Percentiles rank a stretch among this genome's conserved stretches.
Conservation (phyloP, 2,888 invertebrate genomes). For the Netelia virgata region DNA sequence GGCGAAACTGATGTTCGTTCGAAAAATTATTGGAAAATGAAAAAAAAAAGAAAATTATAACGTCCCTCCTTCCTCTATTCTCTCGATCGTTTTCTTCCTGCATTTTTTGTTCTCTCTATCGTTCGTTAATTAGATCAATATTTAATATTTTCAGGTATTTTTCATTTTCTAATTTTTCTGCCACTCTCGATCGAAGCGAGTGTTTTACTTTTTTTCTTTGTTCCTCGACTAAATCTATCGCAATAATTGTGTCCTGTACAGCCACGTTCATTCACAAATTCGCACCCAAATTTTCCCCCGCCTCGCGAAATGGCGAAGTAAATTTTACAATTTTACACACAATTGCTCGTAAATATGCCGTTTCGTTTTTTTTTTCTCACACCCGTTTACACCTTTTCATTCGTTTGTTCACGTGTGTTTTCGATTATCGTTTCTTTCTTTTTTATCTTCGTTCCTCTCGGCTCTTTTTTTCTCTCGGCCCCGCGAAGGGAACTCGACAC, state of each 20-base stretch:
- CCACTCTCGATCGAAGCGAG: slow-evolving; percentile 42
- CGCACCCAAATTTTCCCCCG: slow-evolving; percentile 75
- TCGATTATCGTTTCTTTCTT: slow-evolving; percentile 12
- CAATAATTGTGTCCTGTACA: slow-evolving; percentile 66
- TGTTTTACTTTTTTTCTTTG: neutral
- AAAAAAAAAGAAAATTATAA: slow-evolving; percentile 14
- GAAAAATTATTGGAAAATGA: neutral
- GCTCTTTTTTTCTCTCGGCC: neutral
- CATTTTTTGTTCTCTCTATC: neutral
- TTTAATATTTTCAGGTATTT: slow-evolving; percentile 7
- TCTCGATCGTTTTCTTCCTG: neutral
- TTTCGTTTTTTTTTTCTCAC: slow-evolving; percentile 31
- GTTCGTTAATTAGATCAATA: slow-evolving; percentile 17
- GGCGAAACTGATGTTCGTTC: slow-evolving; percentile 39
- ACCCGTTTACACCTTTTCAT: slow-evolving; percentile 27
- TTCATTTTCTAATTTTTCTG: slow-evolving; percentile 46
- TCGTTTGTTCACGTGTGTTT: slow-evolving; percentile 16
- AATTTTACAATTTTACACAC: slow-evolving; percentile 83
- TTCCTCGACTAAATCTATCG: slow-evolving; percentile 39
- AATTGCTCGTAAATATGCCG: slow-evolving; percentile 69
- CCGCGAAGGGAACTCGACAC: neutral
- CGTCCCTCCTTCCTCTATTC: slow-evolving; percentile 1
- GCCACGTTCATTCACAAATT: slow-evolving; percentile 65
- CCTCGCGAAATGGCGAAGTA: slow-evolving; percentile 67
- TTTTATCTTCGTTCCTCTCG: slow-evolving; percentile 15